A percentile compares a stretch with the other conserved stretches of the same genome.
Evolutionary conservation across 2,113 vertebrate genomes (phyloP).

Genomic region (Camelus dromedarius): DNA sequence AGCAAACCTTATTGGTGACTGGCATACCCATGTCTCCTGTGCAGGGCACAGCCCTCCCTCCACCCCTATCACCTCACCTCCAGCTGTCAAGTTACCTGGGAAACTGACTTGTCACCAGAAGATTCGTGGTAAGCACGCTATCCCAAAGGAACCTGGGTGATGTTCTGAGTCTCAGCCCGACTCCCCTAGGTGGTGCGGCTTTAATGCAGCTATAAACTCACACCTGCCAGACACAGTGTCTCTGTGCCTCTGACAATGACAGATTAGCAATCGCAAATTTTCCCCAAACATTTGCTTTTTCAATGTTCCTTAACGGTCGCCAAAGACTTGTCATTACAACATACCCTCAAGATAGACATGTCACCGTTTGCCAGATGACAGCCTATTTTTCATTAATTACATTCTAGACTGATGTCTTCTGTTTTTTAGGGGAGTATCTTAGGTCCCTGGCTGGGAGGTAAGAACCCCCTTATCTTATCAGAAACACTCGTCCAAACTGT

Average conservation of each 20-base stretch:
- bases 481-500: neutral
- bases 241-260: constrained; percentile 27
- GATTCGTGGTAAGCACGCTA: neutral
- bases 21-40: neutral
- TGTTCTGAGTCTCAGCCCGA: neutral
- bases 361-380: neutral
- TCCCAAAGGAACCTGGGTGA: neutral
- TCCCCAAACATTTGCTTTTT: neutral
- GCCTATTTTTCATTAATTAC: neutral
- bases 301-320: neutral
- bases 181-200: neutral
- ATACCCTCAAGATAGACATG: neutral
- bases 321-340: constrained; percentile 13
- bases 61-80: neutral
- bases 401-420: neutral
- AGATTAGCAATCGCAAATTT: constrained; percentile 41
- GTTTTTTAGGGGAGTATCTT: neutral
- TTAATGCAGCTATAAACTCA: neutral
- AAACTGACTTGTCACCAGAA: neutral
- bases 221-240: neutral
- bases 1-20: neutral
- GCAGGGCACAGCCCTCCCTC: neutral
- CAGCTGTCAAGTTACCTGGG: neutral
- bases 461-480: constrained; percentile 7
- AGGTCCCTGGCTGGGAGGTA: neutral